Evolutionary conservation across 1,140 invertebrate species (phyloP), one percentile per base, ranked within the genome.

Genomic region (Adoxophyes honmai): DNA sequence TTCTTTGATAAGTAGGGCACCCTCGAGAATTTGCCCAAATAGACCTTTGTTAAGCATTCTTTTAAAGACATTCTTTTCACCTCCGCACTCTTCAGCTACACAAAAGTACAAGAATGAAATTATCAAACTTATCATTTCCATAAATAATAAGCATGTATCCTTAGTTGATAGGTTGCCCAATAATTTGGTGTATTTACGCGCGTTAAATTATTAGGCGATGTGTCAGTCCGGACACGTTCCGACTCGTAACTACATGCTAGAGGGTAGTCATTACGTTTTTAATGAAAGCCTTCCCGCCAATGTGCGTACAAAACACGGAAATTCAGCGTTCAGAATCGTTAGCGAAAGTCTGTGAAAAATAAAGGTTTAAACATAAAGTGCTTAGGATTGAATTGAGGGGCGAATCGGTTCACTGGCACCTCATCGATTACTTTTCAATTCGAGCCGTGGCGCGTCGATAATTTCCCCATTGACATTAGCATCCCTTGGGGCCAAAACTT

Each of bases 381-480:
- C n/a, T n/a, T 28, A 28, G 42, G 4, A 48, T 11, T 48, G 39
- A 8, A 18, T 44, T 16, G 42, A 33, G 8, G 38, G 11, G 21
- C 21, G 21, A 28, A 28, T 6, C 21, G 21, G 42, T 21, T 11
- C 15, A 14, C 55, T 64, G 60, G 59, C 57, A 66, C 65, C 58
- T 74, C 62, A 62, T 75, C 66, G 68, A 72, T 71, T 73, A 71
- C 62, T 71, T 73, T 65, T 59, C 59, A 63, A 72, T 68, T 64
- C 42, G 54, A 69, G 62, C 64, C 57, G 16, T 54, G 4, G 52
- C 53, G 55, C 64, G 62, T 54, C 59, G 57, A 68, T 70, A 70
- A 77, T 73, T 68, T 68, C 65, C 55, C 62, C 67, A 75, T 70
- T 73, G 65, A 70, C 71, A 68, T 69, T 64, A 11, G 11, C 18